phyloP scores from a whole-genome alignment of 1,140 invertebrate species.

The Drosophila albomicans region DNA sequence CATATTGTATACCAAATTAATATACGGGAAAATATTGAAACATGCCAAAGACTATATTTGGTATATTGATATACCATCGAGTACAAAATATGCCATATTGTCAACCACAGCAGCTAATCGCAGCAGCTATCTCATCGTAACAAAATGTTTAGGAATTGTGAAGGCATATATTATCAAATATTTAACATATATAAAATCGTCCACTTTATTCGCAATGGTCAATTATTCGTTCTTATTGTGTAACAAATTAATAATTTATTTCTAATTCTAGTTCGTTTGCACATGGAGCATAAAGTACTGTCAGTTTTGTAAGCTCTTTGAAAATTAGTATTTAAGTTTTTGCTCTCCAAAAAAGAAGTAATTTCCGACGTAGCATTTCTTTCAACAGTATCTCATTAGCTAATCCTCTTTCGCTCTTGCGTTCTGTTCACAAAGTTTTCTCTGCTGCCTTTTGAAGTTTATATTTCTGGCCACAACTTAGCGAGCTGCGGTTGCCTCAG shows the following conservation, averaged over 20 bases:
- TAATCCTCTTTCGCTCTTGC: conserved; percentile 25
- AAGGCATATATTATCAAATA: too few species aligned
- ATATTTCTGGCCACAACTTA: conserved; percentile 62
- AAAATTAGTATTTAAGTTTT: background rate
- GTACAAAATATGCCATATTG: too few species aligned
- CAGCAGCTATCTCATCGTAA: too few species aligned
- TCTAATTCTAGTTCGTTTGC: background rate
- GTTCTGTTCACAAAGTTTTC: conserved; percentile 33
- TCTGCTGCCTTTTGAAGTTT: conserved; percentile 51
- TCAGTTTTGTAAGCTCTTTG: background rate
- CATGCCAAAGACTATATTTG: too few species aligned
- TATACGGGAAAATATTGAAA: too few species aligned
- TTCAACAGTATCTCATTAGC: conserved; percentile 42
- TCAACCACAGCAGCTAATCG: too few species aligned
- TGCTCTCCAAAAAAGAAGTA: background rate
- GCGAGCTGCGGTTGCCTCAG: conserved; percentile 43
- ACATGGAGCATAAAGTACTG: background rate
- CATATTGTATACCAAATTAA: background rate
- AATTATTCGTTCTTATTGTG: too few species aligned
- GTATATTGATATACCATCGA: too few species aligned
- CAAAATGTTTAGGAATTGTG: too few species aligned
- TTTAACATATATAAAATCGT: too few species aligned
- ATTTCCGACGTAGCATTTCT: conserved; percentile 16
- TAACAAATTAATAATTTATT: background rate
- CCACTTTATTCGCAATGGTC: too few species aligned